Base-by-base conservation (phyloP, 2,797 vertebrate species). In the Rhinophrynus dorsalis region DNA sequence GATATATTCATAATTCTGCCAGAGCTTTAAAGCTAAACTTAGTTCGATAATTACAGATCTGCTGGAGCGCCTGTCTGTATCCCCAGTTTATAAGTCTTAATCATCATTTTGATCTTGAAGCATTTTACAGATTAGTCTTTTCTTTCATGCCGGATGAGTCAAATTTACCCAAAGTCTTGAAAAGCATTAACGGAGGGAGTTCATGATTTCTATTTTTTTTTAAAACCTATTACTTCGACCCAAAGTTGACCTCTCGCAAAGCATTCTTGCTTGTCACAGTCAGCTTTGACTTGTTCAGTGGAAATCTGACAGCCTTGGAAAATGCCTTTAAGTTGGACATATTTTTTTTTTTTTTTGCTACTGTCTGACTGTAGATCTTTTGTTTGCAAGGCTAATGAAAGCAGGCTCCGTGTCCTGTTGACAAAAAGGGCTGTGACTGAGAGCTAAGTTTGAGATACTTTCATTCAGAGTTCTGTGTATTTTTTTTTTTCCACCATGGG, bases 31-130 rank as follows among this genome's bases (percentile, higher is more conserved):
- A 47, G 38, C 55, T 24, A 26, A 26, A 32, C 61, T 66, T 57
- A 24, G 61, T 54, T 33, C 77, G 81, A 70, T 77, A 71, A 60
- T 82, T 76, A 63, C 24, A 1, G 77, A 78, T 77, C 76, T 75
- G 23, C 67, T 55, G 67, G 20, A 32, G 74, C 78, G 17, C 73
- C 69, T 60, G 74, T 76, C 79, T 85, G 64, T 77, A 74, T 78
- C 67, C 81, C 47, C 75, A 75, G 42, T 77, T n/a, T 74, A 65
- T 74, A 67, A 78, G 78, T 78, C 69, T 80, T 83, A 81, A 80
- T 83, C 78, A 76, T 78, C 80, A 72, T 81, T 42, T 84, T 84
- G 78, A 80, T 84, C 79, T 81, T 78, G 60, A 77, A 75, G 55
- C 81, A 74, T 78, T 80, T 61, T 78, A 75, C 61, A 67, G 58